phyloP scores from a whole-genome alignment of 64 coral and sea anemone species.

The Actinia tenebrosa region DNA sequence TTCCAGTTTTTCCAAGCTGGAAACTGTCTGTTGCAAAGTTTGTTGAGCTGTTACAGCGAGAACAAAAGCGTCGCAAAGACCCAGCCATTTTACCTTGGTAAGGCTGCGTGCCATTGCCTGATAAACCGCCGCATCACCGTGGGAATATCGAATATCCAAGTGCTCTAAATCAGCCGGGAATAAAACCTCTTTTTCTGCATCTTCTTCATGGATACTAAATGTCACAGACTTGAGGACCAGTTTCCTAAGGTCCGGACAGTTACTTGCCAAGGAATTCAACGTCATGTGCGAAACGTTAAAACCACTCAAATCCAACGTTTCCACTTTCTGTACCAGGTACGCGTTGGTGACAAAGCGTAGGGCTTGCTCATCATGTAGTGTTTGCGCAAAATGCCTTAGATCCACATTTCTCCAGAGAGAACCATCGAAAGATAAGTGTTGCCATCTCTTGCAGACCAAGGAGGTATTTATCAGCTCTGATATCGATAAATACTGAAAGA shows the following conservation, averaged over 20 bases:
- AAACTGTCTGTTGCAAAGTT: slow-evolving; percentile 13
- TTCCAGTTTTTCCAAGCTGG: slow-evolving; percentile 15
- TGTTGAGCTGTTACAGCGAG: slow-evolving; percentile 29
- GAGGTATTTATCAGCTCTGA: slow-evolving; percentile 41
- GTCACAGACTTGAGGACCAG: slow-evolving; percentile 48
- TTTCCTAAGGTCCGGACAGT: slow-evolving; percentile 25
- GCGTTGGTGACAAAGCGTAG: not conserved
- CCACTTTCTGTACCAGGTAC: slow-evolving; percentile 16
- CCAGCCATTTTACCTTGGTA: slow-evolving; percentile 34
- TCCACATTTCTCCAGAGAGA: slow-evolving; percentile 54
- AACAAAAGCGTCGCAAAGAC: slow-evolving; percentile 48
- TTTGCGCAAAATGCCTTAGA: slow-evolving; percentile 48
- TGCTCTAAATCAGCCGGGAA: slow-evolving; percentile 43
- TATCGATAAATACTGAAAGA: slow-evolving; percentile 44
- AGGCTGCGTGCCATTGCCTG: slow-evolving; percentile 21
- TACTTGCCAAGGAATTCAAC: not conserved
- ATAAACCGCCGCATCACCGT: slow-evolving; percentile 21
- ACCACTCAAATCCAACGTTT: slow-evolving; percentile 50
- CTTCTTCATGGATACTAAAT: slow-evolving; percentile 6
- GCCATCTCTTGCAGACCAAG: slow-evolving; percentile 53
- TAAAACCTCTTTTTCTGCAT: not conserved
- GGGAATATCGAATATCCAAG: slow-evolving; percentile 47
- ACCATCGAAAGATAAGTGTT: slow-evolving; percentile 45
- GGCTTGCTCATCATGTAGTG: not conserved
- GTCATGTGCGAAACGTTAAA: slow-evolving; percentile 22